A percentile compares a stretch with the other conserved stretches of the same genome.
Conservation (phyloP, 2,797 vertebrate species). For the Emys orbicularis region DNA sequence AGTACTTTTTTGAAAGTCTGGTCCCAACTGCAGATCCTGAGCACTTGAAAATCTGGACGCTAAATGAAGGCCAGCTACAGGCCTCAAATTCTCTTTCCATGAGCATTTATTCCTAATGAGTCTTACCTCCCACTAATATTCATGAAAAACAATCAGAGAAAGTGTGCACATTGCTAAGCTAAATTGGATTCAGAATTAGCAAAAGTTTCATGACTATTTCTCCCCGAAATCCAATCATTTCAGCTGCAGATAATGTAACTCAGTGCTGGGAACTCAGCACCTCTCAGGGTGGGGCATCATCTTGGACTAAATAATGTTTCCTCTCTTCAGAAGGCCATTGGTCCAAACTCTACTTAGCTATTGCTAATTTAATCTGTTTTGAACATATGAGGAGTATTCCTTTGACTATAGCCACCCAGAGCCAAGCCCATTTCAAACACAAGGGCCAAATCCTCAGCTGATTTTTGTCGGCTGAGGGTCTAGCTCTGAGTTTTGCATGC, state of each 20-base stretch:
- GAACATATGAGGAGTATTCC: neutral
- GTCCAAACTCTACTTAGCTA: neutral
- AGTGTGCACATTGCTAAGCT: neutral
- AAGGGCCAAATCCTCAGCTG: neutral
- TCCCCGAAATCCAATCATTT: neutral
- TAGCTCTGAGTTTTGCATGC: rapidly evolving
- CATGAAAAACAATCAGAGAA: neutral
- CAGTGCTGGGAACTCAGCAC: neutral
- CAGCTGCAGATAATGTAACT: neutral
- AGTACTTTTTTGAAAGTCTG: neutral
- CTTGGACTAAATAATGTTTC: neutral
- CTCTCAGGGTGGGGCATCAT: neutral
- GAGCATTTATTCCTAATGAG: neutral
- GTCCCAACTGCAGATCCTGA: too few species aligned
- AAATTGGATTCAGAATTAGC: neutral
- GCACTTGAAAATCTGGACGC: neutral
- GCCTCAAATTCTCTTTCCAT: neutral
- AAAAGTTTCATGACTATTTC: neutral
- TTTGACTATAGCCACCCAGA: neutral
- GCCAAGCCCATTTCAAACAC: neutral
- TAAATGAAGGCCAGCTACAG: neutral
- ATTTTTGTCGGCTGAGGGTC: neutral
- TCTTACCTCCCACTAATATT: neutral
- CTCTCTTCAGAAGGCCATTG: neutral
- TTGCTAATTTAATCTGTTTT: neutral